These are phyloP conservation scores for Drosophila repleta DNA, from an alignment of 1,140 invertebrate genomes.

Conservation along the genomic window DNA sequence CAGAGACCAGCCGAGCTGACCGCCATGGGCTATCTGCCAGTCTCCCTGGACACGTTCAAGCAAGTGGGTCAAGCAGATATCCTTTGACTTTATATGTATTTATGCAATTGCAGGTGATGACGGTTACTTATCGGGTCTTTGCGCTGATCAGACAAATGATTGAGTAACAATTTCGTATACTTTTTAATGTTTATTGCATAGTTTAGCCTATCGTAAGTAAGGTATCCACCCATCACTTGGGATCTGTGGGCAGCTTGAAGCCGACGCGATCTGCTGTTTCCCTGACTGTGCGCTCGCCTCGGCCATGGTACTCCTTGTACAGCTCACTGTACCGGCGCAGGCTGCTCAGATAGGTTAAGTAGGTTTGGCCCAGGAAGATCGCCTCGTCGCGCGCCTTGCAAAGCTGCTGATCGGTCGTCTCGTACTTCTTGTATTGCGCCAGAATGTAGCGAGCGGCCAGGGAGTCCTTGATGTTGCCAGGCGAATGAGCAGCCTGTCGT, in stretches of 20 bases:
- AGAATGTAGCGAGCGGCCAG: slow-evolving; percentile 86
- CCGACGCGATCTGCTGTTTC: slow-evolving; percentile 93
- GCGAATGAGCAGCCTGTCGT: slow-evolving; percentile 59
- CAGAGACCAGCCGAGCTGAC: slow-evolving; percentile 49
- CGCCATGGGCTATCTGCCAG: slow-evolving; percentile 52
- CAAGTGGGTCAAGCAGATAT: slow-evolving; percentile 33
- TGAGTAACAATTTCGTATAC: slow-evolving; percentile 22
- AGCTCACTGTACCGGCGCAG: slow-evolving; percentile 88
- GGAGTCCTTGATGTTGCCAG: slow-evolving; percentile 81
- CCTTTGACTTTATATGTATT: too few relatives aligned
- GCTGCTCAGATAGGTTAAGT: slow-evolving; percentile 90
- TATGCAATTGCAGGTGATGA: slow-evolving; percentile 53
- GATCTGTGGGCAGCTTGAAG: slow-evolving; percentile 93
- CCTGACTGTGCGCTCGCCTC: slow-evolving; percentile 89
- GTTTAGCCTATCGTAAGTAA: slow-evolving; percentile 34
- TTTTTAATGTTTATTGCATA: slow-evolving; percentile 9
- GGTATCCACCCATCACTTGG: slow-evolving; percentile 85
- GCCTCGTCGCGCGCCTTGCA: slow-evolving; percentile 93
- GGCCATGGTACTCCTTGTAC: slow-evolving; percentile 89
- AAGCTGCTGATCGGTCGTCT: slow-evolving; percentile 90
- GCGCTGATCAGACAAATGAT: slow-evolving; percentile 55
- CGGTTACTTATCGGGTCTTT: slow-evolving; percentile 54
- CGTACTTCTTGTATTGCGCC: slow-evolving; percentile 88
- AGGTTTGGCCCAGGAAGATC: slow-evolving; percentile 88
- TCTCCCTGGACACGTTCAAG: slow-evolving; percentile 61